Evolutionary conservation across 2,888 invertebrate species (phyloP), one percentile per base, ranked within the genome.

Genomic region (Ochropleura plecta): DNA sequence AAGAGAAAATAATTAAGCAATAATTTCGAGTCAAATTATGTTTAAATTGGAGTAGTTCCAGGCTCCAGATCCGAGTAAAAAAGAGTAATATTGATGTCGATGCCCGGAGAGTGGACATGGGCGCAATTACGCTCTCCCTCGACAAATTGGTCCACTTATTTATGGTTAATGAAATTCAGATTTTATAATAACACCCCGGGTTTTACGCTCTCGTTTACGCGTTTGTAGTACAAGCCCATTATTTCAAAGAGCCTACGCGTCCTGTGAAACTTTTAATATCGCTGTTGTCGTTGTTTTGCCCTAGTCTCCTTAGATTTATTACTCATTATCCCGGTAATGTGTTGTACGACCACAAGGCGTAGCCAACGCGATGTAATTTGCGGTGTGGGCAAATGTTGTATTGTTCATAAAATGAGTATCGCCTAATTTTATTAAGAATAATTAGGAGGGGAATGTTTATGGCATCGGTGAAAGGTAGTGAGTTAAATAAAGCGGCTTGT

Each of bases 151-250:
- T 86, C 90, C 91, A 93, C 90, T 92, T 92, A 93, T 91, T 93
- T 92, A 93, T 91, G 89, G 91, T 90, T 92, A 93, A 93, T 93
- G 92, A 93, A 93, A 93, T 93, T 93, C 91, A 90, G 91, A 93
- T 93, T 92, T 91, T 92, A 92, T 92, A 93, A 92, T 91, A 93
- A 89, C 88, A 85, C 85, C 86, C 79, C 86, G 84, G 83, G 89
- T 90, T 92, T 91, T 90, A 91, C 89, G 82, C 82, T 88, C 89
- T 90, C 89, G 89, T 93, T 92, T 90, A 89, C 91, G 88, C 90
- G 84, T 91, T 89, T 92, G 91, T 93, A 89, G 76, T 89, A 92
- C 91, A 91, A 85, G 88, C 82, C 86, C 87, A 90, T 93, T 91
- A 92, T 90, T 90, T 85, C 88, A 87, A 90, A 89, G 82, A 81